Evolutionary conservation across 2,113 vertebrate genomes (phyloP), one percentile per base, ranked within the genome.

Genomic region (Oryzias melastigma): DNA sequence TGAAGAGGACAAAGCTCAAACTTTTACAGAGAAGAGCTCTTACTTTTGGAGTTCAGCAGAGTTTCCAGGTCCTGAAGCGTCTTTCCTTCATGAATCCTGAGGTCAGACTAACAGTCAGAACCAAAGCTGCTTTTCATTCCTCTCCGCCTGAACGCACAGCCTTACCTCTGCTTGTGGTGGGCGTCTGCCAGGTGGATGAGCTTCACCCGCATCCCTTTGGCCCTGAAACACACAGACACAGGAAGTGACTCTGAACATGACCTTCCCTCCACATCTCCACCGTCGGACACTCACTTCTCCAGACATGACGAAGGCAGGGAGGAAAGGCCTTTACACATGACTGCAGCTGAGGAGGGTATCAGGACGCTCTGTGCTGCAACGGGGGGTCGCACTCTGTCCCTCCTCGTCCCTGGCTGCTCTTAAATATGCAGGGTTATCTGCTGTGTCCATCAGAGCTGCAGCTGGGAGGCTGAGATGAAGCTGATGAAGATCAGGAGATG

Each of bases 261-360:
- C 14, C 16, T 35, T 35, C 10, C 10, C 35, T 35, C 8, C n/a
- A 42, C 16, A 41, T 52, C 25, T 40, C 5, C 1, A 25, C 4
- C 16, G 24, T 2, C 13, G 40, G 5, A 59, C 41, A 75, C 88
- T 81, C 56, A 91, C 89, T 77, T 91, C 78, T 87, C 89, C 87
- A 87, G 78, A 66, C 88, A 90, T 78, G 89, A 89, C 18, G 87
- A 87, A 2, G 88, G 90, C 65, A 91, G 73, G 22, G 59, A 78
- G 50, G 90, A 85, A 29, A 90, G 71, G 15, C 90, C 89, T 71
- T 83, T 90, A 73, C 90, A 91, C 90, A 91, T 91, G 0, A 20
- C 58, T 29, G 59, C 15, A 5, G 20, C 35, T 51, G 25, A 12
- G 8, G 35, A 35, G 35, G 35, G 35, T 35, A 35, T 35, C 8